Conservation (phyloP, 2,113 vertebrate species). For the Trinectes maculatus region DNA sequence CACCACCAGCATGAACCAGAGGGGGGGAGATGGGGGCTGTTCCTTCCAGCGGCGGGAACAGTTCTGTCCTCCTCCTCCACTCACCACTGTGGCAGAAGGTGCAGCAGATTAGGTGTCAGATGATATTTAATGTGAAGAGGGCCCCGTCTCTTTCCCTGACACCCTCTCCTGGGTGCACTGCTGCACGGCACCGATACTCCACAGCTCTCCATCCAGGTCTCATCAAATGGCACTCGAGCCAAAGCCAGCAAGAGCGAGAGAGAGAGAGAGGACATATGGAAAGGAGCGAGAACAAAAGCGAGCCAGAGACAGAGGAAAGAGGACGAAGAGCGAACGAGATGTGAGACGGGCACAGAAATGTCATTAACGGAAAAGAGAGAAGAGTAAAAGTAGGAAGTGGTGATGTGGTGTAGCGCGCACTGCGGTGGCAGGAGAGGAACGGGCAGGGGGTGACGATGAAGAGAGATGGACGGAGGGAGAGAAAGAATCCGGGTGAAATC, state of each 20-base stretch:
- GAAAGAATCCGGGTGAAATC: constrained; percentile 2
- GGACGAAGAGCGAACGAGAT: constrained; percentile 30
- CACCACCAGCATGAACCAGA: constrained; percentile 18
- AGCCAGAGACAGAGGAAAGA: constrained; percentile 20
- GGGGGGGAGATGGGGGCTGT: background rate
- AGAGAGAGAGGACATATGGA: constrained; percentile 21
- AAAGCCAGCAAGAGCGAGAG: constrained; percentile 22
- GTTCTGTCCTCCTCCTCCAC: constrained; percentile 46
- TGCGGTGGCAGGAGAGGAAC: constrained; percentile 1
- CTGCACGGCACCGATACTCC: constrained; percentile 67
- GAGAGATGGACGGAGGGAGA: constrained; percentile 13
- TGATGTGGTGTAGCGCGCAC: constrained; percentile 24
- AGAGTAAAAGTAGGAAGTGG: constrained; percentile 6
- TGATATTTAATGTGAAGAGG: constrained; percentile 77
- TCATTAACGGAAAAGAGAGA: constrained; percentile 46
- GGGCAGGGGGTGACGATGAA: background rate
- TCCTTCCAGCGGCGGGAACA: background rate
- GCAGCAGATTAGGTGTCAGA: constrained; percentile 77
- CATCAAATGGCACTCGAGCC: constrained; percentile 68
- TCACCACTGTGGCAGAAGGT: constrained; percentile 64
- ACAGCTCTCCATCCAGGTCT: constrained; percentile 68
- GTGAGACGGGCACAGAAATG: constrained; percentile 33
- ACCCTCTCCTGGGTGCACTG: constrained; percentile 67
- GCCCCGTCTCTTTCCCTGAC: constrained; percentile 68
- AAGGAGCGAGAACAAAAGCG: constrained; percentile 55